A percentile compares a stretch with the other conserved stretches of the same genome.
Evolutionary conservation across 2,113 vertebrate genomes (phyloP).

Genomic region (Osmerus mordax): DNA sequence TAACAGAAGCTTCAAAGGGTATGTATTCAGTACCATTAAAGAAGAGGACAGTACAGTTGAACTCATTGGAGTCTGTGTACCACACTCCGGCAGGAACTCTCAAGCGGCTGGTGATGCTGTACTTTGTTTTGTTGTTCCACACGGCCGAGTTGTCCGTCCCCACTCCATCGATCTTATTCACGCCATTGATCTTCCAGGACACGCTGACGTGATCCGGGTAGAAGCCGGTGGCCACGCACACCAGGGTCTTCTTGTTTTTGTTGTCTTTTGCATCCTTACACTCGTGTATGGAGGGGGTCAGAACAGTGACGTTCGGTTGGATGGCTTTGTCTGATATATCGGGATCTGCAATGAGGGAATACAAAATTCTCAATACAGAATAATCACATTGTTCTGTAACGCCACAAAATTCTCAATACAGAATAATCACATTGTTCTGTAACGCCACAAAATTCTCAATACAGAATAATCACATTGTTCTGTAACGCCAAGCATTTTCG

Average conservation of each 20-base stretch:
- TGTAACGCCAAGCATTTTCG: too few species aligned
- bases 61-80: too few species aligned
- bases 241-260: conserved; percentile 68
- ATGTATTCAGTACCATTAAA: too few species aligned
- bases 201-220: conserved; percentile 84
- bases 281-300: conserved; percentile 72
- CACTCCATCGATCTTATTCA: too few species aligned
- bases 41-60: too few species aligned
- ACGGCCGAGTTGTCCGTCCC: too few species aligned
- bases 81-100: too few species aligned
- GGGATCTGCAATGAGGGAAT: conserved; percentile 26
- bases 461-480: background rate
- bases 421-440: background rate
- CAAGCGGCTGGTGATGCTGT: too few species aligned
- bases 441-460: background rate
- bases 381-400: background rate
- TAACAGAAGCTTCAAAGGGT: rapidly evolving
- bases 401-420: background rate
- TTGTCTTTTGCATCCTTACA: conserved; percentile 14
- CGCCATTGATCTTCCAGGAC: too few species aligned
- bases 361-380: background rate
- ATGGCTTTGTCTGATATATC: rapidly evolving
- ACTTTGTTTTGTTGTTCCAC: too few species aligned
- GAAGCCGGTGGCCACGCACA: conserved; percentile 81
- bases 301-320: conserved; percentile 64